phyloP scores from a whole-genome alignment of 2,888 invertebrate genomes.

The Philaethria dido region DNA sequence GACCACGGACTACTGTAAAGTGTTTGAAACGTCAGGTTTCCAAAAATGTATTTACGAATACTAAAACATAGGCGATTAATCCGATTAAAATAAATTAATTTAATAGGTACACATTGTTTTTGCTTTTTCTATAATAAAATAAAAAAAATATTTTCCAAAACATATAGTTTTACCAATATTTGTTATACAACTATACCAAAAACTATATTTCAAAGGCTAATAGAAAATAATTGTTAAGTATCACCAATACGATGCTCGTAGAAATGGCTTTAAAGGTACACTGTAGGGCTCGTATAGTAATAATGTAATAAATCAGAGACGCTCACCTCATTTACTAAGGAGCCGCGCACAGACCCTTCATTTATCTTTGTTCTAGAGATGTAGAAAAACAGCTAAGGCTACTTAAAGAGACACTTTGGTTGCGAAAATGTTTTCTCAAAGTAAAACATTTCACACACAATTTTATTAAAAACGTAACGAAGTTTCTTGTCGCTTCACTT shows the following conservation, averaged over 20 bases:
- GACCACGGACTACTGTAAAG: too few relatives aligned
- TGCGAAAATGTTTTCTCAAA: slow-evolving; percentile 17
- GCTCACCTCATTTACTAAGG: slow-evolving; percentile 35
- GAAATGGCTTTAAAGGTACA: slow-evolving; percentile 9
- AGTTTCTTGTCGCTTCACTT: background rate
- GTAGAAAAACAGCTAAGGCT: slow-evolving; percentile 26
- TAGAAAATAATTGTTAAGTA: slow-evolving; percentile 2
- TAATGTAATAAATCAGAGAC: slow-evolving; percentile 35
- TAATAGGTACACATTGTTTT: too few relatives aligned
- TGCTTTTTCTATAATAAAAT: too few relatives aligned
- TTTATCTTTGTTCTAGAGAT: slow-evolving; percentile 34
- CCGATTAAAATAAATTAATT: too few relatives aligned
- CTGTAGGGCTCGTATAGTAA: slow-evolving; percentile 23
- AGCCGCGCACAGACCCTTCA: slow-evolving; percentile 30
- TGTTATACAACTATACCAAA: background rate
- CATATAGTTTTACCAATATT: background rate
- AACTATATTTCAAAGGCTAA: background rate
- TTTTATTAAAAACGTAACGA: background rate
- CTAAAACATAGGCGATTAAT: too few relatives aligned
- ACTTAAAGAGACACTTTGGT: slow-evolving; percentile 24
- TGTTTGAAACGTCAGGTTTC: too few relatives aligned
- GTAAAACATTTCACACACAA: slow-evolving; percentile 5
- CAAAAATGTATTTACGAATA: too few relatives aligned
- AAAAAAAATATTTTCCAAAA: background rate
- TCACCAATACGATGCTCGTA: background rate